These are phyloP conservation scores for Pipistrellus kuhlii DNA, from an alignment of 2,797 vertebrate genomes.

Conservation along the genomic window DNA sequence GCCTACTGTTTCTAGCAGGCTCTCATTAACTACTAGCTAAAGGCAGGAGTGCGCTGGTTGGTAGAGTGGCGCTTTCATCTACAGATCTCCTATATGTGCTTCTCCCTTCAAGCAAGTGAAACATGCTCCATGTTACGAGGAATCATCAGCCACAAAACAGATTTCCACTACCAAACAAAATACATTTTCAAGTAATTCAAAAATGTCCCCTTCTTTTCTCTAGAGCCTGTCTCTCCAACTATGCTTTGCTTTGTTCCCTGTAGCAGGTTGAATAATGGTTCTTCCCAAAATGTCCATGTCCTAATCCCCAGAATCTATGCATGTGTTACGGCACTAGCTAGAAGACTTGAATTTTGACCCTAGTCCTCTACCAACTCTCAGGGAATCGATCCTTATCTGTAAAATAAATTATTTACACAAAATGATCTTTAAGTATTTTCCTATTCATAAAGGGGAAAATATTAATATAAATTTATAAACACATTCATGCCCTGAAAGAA, in stretches of 20 bases:
- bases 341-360: not conserved
- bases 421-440: not conserved
- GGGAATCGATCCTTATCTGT: not conserved
- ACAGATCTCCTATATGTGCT: not conserved
- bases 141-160: not conserved
- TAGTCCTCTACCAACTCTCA: not conserved
- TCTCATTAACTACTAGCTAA: not conserved
- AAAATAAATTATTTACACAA: conserved; percentile 10
- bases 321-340: not conserved
- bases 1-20: not conserved
- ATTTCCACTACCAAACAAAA: not conserved
- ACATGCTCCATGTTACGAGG: not conserved
- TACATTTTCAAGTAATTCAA: conserved; percentile 10
- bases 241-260: not conserved
- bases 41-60: not conserved
- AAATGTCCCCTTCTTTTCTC: not conserved
- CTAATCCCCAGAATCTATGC: not conserved
- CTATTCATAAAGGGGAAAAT: not conserved
- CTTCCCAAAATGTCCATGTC: not conserved
- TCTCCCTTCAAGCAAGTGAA: not conserved
- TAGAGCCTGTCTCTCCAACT: not conserved
- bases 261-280: not conserved
- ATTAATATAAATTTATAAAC: conserved; percentile 47
- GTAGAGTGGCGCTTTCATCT: not conserved
- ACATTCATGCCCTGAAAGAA: conserved; percentile 23